phyloP scores from a whole-genome alignment of 2,888 invertebrate genomes.

The Oligia latruncula region DNA sequence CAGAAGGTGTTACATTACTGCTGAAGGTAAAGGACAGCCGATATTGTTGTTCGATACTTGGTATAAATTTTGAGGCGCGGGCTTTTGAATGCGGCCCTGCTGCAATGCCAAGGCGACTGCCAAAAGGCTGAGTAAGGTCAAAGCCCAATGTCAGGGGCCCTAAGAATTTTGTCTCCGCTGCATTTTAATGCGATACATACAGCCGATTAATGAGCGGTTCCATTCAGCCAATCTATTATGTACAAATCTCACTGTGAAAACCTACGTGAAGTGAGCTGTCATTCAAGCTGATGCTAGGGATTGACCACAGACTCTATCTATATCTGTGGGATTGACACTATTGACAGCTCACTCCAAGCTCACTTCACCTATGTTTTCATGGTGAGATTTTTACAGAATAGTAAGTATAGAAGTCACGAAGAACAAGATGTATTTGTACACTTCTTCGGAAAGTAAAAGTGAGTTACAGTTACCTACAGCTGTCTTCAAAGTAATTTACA shows the following conservation, averaged over 20 bases:
- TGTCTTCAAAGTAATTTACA: slow-evolving; percentile 36
- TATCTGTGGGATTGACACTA: too few species aligned
- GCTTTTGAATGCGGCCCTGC: slow-evolving; percentile 78
- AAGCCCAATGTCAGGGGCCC: slow-evolving; percentile 89
- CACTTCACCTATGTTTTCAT: too few species aligned
- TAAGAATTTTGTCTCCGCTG: slow-evolving; percentile 80
- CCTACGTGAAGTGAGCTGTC: too few species aligned
- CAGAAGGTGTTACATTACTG: slow-evolving; percentile 37
- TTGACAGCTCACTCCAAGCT: too few species aligned
- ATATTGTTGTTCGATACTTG: slow-evolving; percentile 58
- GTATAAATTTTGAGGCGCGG: slow-evolving; percentile 79
- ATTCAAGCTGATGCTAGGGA: too few species aligned
- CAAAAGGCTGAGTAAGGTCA: slow-evolving; percentile 85
- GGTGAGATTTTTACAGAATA: too few species aligned
- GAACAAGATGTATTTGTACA: slow-evolving; percentile 30
- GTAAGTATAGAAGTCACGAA: slow-evolving; percentile 3
- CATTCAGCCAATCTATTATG: slow-evolving; percentile 33
- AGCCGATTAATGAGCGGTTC: slow-evolving; percentile 44
- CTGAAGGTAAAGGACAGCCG: slow-evolving; percentile 64
- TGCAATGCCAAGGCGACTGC: slow-evolving; percentile 89
- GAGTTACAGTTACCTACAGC: slow-evolving; percentile 33
- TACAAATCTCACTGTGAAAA: too few species aligned
- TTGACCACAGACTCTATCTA: too few species aligned
- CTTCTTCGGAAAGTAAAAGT: slow-evolving; percentile 40
- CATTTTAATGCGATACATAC: slow-evolving; percentile 66